Evolutionary conservation across 2,797 vertebrate genomes (phyloP).

Genomic region (Tenualosa thibaudeaui): DNA sequence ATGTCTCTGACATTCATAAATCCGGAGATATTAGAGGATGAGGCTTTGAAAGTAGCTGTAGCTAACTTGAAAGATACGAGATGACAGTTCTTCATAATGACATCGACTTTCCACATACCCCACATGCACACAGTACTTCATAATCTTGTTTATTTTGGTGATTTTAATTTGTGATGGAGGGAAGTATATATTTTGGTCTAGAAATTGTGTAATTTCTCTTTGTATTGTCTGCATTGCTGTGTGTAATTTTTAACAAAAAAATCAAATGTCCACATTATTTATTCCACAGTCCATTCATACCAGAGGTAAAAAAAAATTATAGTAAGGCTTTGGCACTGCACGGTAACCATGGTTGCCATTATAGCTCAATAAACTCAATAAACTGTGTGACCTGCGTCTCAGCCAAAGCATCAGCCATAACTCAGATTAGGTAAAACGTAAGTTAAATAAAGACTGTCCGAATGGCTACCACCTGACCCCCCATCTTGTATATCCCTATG

Average conservation of each 20-base stretch:
- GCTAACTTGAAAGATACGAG: neutral
- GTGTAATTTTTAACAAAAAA: neutral
- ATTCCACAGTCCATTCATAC: neutral
- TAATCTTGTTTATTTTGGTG: too few relatives aligned
- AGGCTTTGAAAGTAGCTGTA: neutral
- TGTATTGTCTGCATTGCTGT: neutral
- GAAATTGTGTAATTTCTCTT: too few relatives aligned
- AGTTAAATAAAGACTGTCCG: neutral
- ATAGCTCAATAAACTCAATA: neutral
- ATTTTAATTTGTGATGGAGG: too few relatives aligned
- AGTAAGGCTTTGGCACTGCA: neutral
- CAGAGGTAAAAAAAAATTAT: neutral
- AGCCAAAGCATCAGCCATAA: conserved; percentile 2
- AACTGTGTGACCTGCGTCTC: conserved; percentile 6
- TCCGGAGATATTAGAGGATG: neutral
- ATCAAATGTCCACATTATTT: neutral
- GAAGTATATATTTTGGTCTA: too few relatives aligned
- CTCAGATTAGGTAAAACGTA: neutral
- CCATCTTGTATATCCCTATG: neutral
- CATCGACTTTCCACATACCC: neutral
- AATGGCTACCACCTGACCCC: neutral
- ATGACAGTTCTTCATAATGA: neutral
- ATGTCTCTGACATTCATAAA: neutral
- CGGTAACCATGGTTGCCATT: conserved; percentile 15
- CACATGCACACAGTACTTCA: too few relatives aligned